Conservation (phyloP, 2,797 vertebrate genomes). For the Antennarius maculatus region DNA sequence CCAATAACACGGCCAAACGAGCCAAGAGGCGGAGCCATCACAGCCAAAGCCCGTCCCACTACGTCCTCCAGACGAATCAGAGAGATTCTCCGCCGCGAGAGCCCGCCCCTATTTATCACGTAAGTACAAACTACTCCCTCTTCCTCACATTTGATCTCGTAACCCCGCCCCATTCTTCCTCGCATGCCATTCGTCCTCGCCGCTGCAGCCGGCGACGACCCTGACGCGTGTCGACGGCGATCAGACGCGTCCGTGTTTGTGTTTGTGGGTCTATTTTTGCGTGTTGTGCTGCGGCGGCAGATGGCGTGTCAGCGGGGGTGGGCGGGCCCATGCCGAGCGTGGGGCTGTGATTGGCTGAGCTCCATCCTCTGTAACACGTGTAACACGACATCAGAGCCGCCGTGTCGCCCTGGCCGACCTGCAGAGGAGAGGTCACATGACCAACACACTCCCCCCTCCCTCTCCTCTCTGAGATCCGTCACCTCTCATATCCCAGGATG, state of each 20-base stretch:
- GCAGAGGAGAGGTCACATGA: slow-evolving; percentile 36
- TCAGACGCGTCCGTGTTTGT: slow-evolving; percentile 42
- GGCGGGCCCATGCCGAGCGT: slow-evolving; percentile 62
- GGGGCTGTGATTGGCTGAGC: slow-evolving; percentile 61
- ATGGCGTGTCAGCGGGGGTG: slow-evolving; percentile 71
- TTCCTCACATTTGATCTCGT: slow-evolving; percentile 8
- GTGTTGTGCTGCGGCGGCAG: slow-evolving; percentile 62
- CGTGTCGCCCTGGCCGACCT: slow-evolving; percentile 44
- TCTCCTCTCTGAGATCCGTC: slow-evolving; percentile 59
- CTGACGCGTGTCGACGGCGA: slow-evolving; percentile 57
- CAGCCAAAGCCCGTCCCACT: slow-evolving; percentile 94
- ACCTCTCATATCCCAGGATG: slow-evolving; percentile 66
- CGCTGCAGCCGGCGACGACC: slow-evolving; percentile 42
- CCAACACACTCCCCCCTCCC: slow-evolving; percentile 5
- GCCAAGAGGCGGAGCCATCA: slow-evolving; percentile 96
- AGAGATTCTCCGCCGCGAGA: slow-evolving; percentile 87
- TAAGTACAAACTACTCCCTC: slow-evolving; percentile 35
- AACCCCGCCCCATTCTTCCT: no score
- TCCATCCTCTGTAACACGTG: slow-evolving; percentile 58
- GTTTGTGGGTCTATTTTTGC: neutral
- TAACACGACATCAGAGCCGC: slow-evolving; percentile 53
- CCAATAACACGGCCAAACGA: slow-evolving; percentile 92
- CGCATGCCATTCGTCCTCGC: neutral
- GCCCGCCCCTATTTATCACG: slow-evolving; percentile 80
- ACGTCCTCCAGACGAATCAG: slow-evolving; percentile 90